Evolutionary conservation across 2,797 vertebrate species (phyloP), one percentile per base, ranked within the genome.

Genomic region (Pipistrellus nathusii): DNA sequence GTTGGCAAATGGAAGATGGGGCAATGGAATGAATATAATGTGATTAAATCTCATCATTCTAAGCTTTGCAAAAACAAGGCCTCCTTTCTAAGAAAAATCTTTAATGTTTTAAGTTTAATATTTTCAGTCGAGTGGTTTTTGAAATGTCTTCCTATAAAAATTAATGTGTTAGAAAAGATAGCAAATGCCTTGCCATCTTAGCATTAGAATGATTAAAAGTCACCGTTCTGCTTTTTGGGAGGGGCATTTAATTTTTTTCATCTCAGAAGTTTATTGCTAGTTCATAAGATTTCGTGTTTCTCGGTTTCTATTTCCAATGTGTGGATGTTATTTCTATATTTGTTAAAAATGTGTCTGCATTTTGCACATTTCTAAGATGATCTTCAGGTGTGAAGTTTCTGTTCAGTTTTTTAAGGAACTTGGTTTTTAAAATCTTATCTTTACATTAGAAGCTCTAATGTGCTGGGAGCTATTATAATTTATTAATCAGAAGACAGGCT

Each of bases 241-340:
- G 90, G 92, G 94, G 91, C 93, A 95, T 95, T 96, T 96, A 80
- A 91, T 90, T 95, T 96, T 62, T 94, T 95, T 86, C 90, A 84
- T 96, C 85, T 97, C 76, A 75, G 94, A 97, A 97, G 94, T 97
- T 95, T 97, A 95, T 94, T 92, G 86, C 88, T 91, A 95, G 76
- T 94, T 97, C 51, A 57, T 92, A 88, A 96, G 94, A 95, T 93
- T 95, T 95, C 95, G 88, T 95, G 90, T 88, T 96, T 97, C 97
- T 97, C 96, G 38, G 95, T 68, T 97, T 94, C 97, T 97, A 97
- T 97, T 97, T 97, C 94, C 80, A 96, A 96, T 38, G 96, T 97
- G 97, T 96, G 96, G 97, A 95, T 97, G 97, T 95, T 96, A 96
- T 94, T 97, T 97, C 97, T 97, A 96, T 97, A 97, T 97, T 97